Conservation (phyloP, 1,140 invertebrate genomes). For the Brachionus manjavacas region DNA sequence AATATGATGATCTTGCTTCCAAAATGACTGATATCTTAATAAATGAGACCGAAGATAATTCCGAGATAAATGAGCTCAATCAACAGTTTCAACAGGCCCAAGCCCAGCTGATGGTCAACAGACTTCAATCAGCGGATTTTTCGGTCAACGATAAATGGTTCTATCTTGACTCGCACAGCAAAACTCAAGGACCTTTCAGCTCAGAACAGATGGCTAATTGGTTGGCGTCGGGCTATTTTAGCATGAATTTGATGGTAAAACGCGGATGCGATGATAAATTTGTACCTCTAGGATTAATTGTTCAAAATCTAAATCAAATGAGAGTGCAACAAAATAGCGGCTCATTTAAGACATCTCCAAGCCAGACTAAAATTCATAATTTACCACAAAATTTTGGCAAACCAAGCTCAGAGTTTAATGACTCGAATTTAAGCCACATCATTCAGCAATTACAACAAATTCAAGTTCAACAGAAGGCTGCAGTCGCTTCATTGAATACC, state of each 20-base stretch:
- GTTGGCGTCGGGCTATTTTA: conserved; percentile 38
- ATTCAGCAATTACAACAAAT: conserved; percentile 20
- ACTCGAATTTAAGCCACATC: neutral
- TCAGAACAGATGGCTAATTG: conserved; percentile 36
- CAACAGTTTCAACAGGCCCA: neutral
- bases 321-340: neutral
- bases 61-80: neutral
- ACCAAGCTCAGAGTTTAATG: neutral
- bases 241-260: conserved; percentile 26
- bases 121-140: neutral
- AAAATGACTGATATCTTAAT: neutral
- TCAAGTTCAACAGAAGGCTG: conserved; percentile 4
- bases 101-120: neutral
- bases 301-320: conserved; percentile 22
- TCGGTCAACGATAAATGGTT: conserved; percentile 47
- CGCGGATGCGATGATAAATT: conserved; percentile 24
- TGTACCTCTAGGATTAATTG: conserved; percentile 1
- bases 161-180: conserved; percentile 19
- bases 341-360: neutral
- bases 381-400: neutral
- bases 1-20: neutral
- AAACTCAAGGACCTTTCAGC: conserved; percentile 23
- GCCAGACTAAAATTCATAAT: neutral
- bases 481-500: neutral
- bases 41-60: neutral